Conservation (phyloP, 2,888 invertebrate species). For the Anarsia innoxiella region DNA sequence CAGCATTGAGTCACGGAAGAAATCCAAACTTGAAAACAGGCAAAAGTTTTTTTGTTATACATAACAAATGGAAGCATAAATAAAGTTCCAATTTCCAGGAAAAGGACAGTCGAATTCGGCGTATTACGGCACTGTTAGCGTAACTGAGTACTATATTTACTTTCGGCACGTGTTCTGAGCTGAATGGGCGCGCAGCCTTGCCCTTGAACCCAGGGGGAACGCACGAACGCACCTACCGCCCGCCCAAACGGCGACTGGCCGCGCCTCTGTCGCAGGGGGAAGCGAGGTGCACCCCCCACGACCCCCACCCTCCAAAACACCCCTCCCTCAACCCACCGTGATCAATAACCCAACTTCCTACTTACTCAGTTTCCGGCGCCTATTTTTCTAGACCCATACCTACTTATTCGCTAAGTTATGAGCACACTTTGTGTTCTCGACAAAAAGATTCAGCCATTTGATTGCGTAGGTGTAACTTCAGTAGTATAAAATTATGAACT, state of each 20-base stretch:
- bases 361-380: constrained; percentile 40
- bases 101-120: constrained; percentile 1
- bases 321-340: constrained; percentile 25
- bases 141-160: constrained; percentile 70
- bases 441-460: too few relatives aligned
- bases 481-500: too few relatives aligned
- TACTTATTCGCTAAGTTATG: too few relatives aligned
- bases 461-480: too few relatives aligned
- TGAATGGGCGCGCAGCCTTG: constrained; percentile 68
- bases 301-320: constrained; percentile 20
- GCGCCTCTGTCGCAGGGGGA: constrained; percentile 31
- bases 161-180: constrained; percentile 66
- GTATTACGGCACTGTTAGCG: constrained; percentile 44
- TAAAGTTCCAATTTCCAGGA: too few relatives aligned
- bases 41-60: too few relatives aligned
- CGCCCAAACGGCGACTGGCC: constrained; percentile 55
- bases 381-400: constrained; percentile 9
- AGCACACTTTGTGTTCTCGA: too few relatives aligned
- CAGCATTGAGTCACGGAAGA: too few relatives aligned
- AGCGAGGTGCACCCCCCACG: constrained; percentile 19
- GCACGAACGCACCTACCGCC: constrained; percentile 54
- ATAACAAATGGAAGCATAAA: too few relatives aligned
- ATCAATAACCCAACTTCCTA: constrained; percentile 54
- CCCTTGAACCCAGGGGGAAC: constrained; percentile 67
- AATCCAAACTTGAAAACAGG: too few relatives aligned